These are phyloP conservation scores for Passer montanus DNA, from an alignment of 2,113 vertebrate genomes.

Conservation along the genomic window DNA sequence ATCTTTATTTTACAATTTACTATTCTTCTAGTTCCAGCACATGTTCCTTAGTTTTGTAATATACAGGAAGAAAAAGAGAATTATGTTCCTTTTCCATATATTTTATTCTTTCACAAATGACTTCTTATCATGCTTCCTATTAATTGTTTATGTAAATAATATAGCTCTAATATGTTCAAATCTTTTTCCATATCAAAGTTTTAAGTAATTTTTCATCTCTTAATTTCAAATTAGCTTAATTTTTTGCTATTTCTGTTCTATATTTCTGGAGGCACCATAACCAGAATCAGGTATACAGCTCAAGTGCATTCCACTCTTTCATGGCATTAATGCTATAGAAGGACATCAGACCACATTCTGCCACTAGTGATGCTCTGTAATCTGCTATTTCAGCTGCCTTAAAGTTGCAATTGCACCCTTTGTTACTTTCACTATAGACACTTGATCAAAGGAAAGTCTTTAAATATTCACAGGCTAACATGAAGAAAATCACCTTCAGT, in stretches of 20 bases:
- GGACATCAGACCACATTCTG: background rate
- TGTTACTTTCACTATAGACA: background rate
- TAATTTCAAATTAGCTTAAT: background rate
- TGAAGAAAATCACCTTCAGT: background rate
- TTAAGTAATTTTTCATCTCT: background rate
- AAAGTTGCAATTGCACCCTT: background rate
- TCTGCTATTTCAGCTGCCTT: background rate
- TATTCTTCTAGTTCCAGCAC: background rate
- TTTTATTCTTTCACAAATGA: background rate
- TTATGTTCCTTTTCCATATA: background rate
- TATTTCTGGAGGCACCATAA: background rate
- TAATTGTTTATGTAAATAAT: background rate
- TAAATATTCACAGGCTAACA: background rate
- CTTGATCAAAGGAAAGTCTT: background rate
- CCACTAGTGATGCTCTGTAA: background rate
- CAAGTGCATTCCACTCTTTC: background rate
- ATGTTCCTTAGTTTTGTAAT: background rate
- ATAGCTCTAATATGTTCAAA: background rate
- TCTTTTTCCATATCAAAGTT: background rate
- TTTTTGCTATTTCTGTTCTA: background rate
- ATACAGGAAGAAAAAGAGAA: background rate
- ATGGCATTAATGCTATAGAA: background rate
- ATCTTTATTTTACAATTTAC: background rate
- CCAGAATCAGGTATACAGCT: background rate
- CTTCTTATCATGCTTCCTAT: background rate